Evolutionary conservation across 2,113 vertebrate genomes (phyloP).

Genomic region (Xenopus tropicalis): DNA sequence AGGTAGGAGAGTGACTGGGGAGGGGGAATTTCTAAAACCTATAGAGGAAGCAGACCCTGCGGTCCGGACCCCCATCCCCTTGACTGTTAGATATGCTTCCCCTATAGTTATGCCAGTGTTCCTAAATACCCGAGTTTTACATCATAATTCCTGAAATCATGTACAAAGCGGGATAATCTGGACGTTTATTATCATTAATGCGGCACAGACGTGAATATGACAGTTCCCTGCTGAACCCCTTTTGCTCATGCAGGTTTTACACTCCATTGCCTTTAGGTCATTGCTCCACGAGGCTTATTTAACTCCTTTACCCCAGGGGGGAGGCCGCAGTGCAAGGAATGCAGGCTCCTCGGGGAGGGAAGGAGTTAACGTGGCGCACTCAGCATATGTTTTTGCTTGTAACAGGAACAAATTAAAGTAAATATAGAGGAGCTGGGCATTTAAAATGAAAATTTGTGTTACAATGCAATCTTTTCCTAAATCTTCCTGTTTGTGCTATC

Average conservation of each 20-base stretch:
- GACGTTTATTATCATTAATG: conserved; percentile 14
- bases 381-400: conserved; percentile 26
- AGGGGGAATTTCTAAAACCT: too few relatives aligned
- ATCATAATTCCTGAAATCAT: background rate
- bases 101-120: too few relatives aligned
- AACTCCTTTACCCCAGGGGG: background rate
- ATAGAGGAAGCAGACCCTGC: too few relatives aligned
- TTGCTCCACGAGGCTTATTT: background rate
- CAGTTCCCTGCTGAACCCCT: conserved; percentile 26
- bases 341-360: background rate
- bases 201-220: background rate
- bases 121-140: too few relatives aligned
- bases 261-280: background rate
- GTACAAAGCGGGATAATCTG: background rate
- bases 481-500: too few relatives aligned
- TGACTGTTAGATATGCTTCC: too few relatives aligned
- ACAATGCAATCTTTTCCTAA: too few relatives aligned
- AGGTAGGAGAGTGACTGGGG: too few relatives aligned
- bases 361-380: background rate
- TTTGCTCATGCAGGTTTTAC: conserved; percentile 13
- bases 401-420: too few relatives aligned
- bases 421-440: too few relatives aligned
- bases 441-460: too few relatives aligned
- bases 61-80: too few relatives aligned
- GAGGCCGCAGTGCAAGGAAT: background rate